phyloP scores from a whole-genome alignment of 2,888 invertebrate genomes.

The Drosophila quasianomalipes region DNA sequence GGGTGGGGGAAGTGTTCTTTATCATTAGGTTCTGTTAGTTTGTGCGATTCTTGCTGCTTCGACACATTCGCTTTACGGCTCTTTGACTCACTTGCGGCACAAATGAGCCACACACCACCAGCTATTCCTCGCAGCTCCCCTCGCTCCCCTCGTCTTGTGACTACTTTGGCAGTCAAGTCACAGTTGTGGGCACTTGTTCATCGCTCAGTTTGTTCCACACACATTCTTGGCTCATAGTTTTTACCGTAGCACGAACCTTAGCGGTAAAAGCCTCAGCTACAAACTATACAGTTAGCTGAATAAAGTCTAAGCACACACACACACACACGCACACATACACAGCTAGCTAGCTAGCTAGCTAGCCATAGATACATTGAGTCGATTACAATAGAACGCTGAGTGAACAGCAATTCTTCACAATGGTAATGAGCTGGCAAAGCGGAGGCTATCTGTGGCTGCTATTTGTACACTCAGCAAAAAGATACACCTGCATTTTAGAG shows the following conservation, averaged over 20 bases:
- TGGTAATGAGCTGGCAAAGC: slow-evolving; percentile 53
- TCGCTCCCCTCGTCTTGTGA: background rate
- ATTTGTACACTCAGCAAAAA: background rate
- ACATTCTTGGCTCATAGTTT: slow-evolving; percentile 76
- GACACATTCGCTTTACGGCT: slow-evolving; percentile 78
- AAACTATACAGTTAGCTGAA: slow-evolving; percentile 85
- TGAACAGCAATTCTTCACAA: slow-evolving; percentile 48
- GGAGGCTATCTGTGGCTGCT: background rate
- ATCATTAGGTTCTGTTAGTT: slow-evolving; percentile 81
- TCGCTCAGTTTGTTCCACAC: slow-evolving; percentile 23
- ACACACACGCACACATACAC: slow-evolving; percentile 17
- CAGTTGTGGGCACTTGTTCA: slow-evolving; percentile 56
- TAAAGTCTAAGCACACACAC: slow-evolving; percentile 46
- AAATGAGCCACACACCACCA: slow-evolving; percentile 52
- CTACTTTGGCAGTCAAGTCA: slow-evolving; percentile 55
- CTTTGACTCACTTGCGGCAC: slow-evolving; percentile 76
- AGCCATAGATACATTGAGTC: slow-evolving; percentile 35
- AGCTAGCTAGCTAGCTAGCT: slow-evolving; percentile 3
- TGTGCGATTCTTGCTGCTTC: slow-evolving; percentile 74
- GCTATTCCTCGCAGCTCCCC: background rate
- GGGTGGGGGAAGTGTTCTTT: slow-evolving; percentile 58
- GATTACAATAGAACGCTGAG: slow-evolving; percentile 56
- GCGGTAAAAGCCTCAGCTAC: slow-evolving; percentile 86
- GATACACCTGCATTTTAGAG: background rate
- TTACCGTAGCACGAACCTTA: slow-evolving; percentile 86